Conservation (phyloP, 2,113 vertebrate species). For the Empidonax traillii region DNA sequence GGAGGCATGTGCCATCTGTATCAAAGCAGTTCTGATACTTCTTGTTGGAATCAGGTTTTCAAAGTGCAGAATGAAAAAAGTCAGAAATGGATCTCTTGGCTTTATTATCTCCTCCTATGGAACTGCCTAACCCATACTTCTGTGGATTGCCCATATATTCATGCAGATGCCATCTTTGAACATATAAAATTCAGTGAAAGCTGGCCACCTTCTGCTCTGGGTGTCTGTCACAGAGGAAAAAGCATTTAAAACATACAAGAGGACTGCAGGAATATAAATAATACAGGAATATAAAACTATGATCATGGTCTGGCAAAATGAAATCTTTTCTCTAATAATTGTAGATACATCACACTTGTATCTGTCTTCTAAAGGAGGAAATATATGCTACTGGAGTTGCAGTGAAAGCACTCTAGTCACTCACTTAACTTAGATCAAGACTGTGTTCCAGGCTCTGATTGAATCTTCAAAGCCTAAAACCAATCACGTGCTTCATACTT, state of each 20-base stretch:
- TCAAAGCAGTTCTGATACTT: neutral
- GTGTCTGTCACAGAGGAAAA: neutral
- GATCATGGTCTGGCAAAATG: neutral
- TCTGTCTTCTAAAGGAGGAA: neutral
- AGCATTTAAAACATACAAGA: neutral
- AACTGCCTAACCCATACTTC: neutral
- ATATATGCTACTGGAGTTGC: neutral
- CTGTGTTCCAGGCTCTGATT: neutral
- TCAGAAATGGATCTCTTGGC: neutral
- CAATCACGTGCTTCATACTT: neutral
- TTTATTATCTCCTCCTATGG: neutral
- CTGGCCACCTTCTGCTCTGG: neutral
- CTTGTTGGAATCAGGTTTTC: neutral
- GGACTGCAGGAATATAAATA: neutral
- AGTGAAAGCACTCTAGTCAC: neutral
- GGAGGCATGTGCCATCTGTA: neutral
- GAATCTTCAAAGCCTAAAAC: neutral
- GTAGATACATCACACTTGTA: neutral
- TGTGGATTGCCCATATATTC: neutral
- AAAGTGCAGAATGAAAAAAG: neutral
- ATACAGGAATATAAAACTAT: neutral
- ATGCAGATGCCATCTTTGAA: neutral
- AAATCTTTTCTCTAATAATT: neutral
- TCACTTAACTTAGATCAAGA: neutral
- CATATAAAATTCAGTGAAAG: neutral